These are phyloP conservation scores for Coenobita brevimanus DNA, from an alignment of 1,140 invertebrate species.

Conservation along the genomic window DNA sequence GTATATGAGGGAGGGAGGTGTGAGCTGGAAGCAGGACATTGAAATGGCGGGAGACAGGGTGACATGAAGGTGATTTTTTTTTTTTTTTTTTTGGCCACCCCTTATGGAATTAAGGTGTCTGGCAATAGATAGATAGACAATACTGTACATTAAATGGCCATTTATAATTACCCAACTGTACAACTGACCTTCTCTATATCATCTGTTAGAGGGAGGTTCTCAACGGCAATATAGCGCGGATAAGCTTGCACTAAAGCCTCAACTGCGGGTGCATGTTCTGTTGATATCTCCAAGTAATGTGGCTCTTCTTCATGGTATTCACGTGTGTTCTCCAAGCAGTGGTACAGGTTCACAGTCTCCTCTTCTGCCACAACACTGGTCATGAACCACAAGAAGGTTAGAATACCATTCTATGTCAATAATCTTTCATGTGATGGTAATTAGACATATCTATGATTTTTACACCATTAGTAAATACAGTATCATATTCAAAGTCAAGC, in stretches of 20 bases:
- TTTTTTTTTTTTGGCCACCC: too few species aligned
- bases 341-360: slow-evolving; percentile 82
- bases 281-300: slow-evolving; percentile 84
- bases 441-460: too few species aligned
- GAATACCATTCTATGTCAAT: too few species aligned
- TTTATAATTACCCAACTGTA: not conserved
- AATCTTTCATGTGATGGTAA: too few species aligned
- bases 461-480: too few species aligned
- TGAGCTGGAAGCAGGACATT: too few species aligned
- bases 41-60: too few species aligned
- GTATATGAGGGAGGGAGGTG: too few species aligned
- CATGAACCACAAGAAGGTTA: not conserved
- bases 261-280: slow-evolving; percentile 80
- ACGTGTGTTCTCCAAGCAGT: slow-evolving; percentile 86
- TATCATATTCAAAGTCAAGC: too few species aligned
- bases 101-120: too few species aligned
- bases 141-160: not conserved
- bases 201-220: slow-evolving; percentile 80
- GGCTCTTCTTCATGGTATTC: slow-evolving; percentile 87
- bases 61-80: too few species aligned
- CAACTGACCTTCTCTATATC: slow-evolving; percentile 79
- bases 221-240: slow-evolving; percentile 83
- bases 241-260: slow-evolving; percentile 83
- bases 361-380: slow-evolving; percentile 82
- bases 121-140: too few species aligned